phyloP scores from a whole-genome alignment of 2,113 vertebrate genomes.

The Hyaena hyaena region DNA sequence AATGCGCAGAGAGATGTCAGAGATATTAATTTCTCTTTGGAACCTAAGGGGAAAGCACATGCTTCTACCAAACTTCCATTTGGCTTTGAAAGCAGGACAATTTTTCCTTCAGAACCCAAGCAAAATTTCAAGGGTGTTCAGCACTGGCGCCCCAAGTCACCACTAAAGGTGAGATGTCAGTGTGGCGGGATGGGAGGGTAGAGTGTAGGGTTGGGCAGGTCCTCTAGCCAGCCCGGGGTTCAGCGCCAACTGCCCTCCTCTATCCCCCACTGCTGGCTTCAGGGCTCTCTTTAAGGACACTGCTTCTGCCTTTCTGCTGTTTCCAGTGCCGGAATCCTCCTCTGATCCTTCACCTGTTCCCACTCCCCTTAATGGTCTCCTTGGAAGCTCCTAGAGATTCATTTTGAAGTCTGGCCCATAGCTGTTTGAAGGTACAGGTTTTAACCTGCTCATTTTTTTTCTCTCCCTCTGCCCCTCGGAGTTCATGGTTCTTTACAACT shows the following conservation, averaged over 20 bases:
- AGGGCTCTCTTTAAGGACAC: not conserved
- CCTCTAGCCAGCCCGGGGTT: not conserved
- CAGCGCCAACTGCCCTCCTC: conserved; percentile 32
- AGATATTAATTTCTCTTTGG: conserved; percentile 63
- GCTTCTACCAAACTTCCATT: conserved; percentile 41
- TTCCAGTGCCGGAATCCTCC: not conserved
- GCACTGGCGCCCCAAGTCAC: not conserved
- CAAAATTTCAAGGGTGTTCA: conserved; percentile 37
- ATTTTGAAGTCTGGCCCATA: conserved; percentile 55
- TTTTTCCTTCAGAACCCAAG: conserved; percentile 50
- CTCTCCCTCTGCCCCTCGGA: not conserved
- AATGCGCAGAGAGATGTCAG: conserved; percentile 1
- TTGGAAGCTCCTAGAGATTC: conserved; percentile 50
- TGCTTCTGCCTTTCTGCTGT: not conserved
- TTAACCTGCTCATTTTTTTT: conserved; percentile 68
- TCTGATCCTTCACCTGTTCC: not conserved
- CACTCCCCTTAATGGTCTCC: not conserved
- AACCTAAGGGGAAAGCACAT: conserved; percentile 33
- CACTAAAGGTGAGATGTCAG: not conserved
- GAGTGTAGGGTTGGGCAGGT: not conserved
- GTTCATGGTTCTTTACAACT: conserved; percentile 51
- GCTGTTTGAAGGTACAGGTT: conserved; percentile 65
- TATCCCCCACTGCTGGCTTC: not conserved
- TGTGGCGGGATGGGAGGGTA: not conserved
- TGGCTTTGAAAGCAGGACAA: conserved; percentile 47